These are phyloP conservation scores for Botia kubotai DNA, from an alignment of 2,797 vertebrate genomes.

Conservation along the genomic window DNA sequence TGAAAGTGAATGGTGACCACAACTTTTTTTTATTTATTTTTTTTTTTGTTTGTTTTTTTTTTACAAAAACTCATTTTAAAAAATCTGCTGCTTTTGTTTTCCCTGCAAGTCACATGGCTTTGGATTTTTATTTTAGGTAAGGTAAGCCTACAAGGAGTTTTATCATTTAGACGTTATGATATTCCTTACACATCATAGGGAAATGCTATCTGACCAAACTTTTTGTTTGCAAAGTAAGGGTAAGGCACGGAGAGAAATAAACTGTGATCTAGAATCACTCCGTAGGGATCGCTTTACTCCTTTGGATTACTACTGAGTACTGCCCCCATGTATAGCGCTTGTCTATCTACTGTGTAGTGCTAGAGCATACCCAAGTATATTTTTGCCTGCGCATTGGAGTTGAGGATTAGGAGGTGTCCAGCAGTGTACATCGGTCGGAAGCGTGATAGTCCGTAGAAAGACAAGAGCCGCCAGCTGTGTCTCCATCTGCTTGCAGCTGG, in stretches of 20 bases:
- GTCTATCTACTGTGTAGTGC: conserved; percentile 4
- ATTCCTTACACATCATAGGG: too few relatives aligned
- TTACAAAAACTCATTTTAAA: too few relatives aligned
- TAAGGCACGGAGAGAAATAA: background rate
- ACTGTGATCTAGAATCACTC: background rate
- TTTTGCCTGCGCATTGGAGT: conserved; percentile 19
- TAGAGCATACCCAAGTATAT: conserved; percentile 2
- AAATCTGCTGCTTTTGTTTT: too few relatives aligned
- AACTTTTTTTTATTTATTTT: background rate
- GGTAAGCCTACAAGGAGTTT: too few relatives aligned
- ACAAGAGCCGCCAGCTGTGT: conserved; percentile 50
- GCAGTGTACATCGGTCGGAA: conserved; percentile 43
- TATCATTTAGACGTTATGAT: too few relatives aligned
- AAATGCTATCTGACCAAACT: background rate
- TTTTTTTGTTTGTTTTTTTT: too few relatives aligned
- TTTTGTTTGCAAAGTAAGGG: background rate
- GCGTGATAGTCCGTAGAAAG: conserved; percentile 32
- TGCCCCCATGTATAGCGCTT: conserved; percentile 9
- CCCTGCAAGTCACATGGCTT: too few relatives aligned
- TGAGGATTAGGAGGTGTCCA: conserved; percentile 45
- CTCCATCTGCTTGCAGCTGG: conserved; percentile 50
- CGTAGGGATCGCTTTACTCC: conserved; percentile 3
- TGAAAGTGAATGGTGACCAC: background rate
- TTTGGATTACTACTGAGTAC: conserved; percentile 13
- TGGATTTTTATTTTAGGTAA: too few relatives aligned